Base-by-base conservation (phyloP, 2,888 invertebrate species). In the Harpalus rufipes region DNA sequence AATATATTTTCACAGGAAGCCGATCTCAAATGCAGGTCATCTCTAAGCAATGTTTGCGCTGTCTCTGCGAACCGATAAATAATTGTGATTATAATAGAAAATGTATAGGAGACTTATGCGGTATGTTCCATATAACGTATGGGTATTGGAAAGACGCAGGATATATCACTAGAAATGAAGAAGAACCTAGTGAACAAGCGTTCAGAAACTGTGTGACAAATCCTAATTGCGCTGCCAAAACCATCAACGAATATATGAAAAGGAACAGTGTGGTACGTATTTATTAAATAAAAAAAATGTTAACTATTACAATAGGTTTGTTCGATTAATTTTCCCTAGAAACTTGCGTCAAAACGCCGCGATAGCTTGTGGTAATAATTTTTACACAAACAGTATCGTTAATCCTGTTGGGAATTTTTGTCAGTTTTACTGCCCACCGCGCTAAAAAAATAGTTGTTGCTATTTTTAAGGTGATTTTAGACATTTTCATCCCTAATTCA, bases 151-250 rank as follows among this genome's bases (percentile, higher is more conserved):
- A 10, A 51, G 4, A 51, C 8, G 44, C 44, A 4, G 8, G 44
- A 12, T 10, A 51, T 51, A 51, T 51, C 44, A 72, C 56, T 78
- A 78, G 16, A 85, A 44, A 68, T 51, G 44, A 12, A 51, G 44
- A 12, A 51, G 4, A 8, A 12, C 44, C 44, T 12, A 51, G 44
- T 12, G 12, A 51, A 12, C 10, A 12, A 12, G 44, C 44, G 12
- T 51, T 12, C 44, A 51, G 44, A 10, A 8, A 12, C 44, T 51
- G 44, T 51, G 44, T 12, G 12, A 51, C 8, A 12, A 51, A 8
- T 51, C 44, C 44, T 51, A 51, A 51, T 51, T 51, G 44, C 10
- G 44, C 44, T 5, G 44, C 44, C 8, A 51, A 51, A 51, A 51
- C 44, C 12, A 12, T 51, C 10, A 51, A 51, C 44, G 44, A 51